Percentiles rank a stretch among this genome's conserved stretches.
Evolutionary conservation across 1,140 invertebrate genomes (phyloP).

Genomic region (Colletes gigas): DNA sequence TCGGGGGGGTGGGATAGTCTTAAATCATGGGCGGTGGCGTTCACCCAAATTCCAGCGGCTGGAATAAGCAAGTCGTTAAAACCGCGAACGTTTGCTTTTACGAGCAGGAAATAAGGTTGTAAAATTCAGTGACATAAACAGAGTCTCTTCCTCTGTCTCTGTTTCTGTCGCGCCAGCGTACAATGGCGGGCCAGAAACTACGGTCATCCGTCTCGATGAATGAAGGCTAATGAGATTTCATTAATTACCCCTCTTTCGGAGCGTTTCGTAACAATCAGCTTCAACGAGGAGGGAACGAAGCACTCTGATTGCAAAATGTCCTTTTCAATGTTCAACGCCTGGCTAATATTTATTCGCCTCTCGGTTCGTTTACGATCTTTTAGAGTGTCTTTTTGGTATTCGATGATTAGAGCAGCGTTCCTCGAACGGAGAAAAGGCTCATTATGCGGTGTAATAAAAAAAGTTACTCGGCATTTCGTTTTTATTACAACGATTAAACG

Average conservation of each 20-base stretch:
- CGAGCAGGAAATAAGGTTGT: conserved; percentile 33
- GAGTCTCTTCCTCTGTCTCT: too few species aligned
- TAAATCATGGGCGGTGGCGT: background rate
- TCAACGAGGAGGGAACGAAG: too few species aligned
- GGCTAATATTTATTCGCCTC: too few species aligned
- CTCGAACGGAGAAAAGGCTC: too few species aligned
- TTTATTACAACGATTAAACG: too few species aligned
- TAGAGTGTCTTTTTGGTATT: too few species aligned
- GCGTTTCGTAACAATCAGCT: background rate
- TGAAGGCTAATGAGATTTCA: conserved; percentile 1
- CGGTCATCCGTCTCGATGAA: background rate
- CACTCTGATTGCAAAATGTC: too few species aligned
- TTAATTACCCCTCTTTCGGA: background rate
- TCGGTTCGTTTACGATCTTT: too few species aligned
- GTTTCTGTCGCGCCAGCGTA: background rate
- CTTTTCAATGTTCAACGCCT: too few species aligned
- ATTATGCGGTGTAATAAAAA: too few species aligned
- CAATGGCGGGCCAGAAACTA: background rate
- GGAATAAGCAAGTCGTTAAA: conserved; percentile 15
- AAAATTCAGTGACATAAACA: conserved; percentile 10
- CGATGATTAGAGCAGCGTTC: too few species aligned
- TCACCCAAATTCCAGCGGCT: conserved; percentile 1
- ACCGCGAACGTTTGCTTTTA: conserved; percentile 7
- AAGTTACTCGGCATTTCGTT: too few species aligned
- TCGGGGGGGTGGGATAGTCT: background rate